These are phyloP conservation scores for Phymanthus crucifer DNA, from an alignment of 92 coral and sea anemone genomes.

Conservation along the genomic window DNA sequence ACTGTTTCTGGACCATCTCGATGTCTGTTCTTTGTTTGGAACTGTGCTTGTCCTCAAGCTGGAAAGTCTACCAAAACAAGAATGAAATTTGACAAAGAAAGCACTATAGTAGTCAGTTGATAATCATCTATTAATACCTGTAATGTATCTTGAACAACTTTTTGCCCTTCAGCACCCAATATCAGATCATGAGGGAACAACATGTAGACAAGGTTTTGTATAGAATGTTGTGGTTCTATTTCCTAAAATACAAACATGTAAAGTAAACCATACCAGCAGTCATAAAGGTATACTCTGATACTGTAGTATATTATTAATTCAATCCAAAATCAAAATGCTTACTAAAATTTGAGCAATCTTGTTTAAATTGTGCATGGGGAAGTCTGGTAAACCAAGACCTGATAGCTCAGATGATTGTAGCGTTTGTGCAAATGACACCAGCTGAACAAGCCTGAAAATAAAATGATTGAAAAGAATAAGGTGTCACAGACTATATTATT, in stretches of 20 bases:
- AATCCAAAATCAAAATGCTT: conserved; percentile 9
- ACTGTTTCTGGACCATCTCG: conserved; percentile 16
- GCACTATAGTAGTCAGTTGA: neutral
- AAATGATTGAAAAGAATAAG: neutral
- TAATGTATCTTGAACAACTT: conserved; percentile 76
- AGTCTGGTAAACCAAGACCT: conserved; percentile 93
- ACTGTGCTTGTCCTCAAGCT: conserved; percentile 51
- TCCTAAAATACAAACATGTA: conserved; percentile 45
- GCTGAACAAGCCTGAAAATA: conserved; percentile 67
- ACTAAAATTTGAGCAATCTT: conserved; percentile 86
- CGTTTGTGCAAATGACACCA: conserved; percentile 92
- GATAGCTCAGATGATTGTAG: conserved; percentile 93
- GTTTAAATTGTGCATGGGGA: conserved; percentile 86
- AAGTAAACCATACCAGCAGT: neutral
- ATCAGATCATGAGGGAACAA: conserved; percentile 87
- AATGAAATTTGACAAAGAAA: neutral
- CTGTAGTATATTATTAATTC: too few species aligned
- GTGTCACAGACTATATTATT: neutral
- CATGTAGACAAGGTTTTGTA: conserved; percentile 68
- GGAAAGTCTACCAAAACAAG: conserved; percentile 57
- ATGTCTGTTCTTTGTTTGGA: conserved; percentile 27
- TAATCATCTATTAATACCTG: conserved; percentile 42
- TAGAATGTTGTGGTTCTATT: conserved; percentile 58
- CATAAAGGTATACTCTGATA: too few species aligned
- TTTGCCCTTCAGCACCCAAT: conserved; percentile 80